These are phyloP conservation scores for Andrena praecox DNA, from an alignment of 2,888 invertebrate genomes.

Conservation along the genomic window DNA sequence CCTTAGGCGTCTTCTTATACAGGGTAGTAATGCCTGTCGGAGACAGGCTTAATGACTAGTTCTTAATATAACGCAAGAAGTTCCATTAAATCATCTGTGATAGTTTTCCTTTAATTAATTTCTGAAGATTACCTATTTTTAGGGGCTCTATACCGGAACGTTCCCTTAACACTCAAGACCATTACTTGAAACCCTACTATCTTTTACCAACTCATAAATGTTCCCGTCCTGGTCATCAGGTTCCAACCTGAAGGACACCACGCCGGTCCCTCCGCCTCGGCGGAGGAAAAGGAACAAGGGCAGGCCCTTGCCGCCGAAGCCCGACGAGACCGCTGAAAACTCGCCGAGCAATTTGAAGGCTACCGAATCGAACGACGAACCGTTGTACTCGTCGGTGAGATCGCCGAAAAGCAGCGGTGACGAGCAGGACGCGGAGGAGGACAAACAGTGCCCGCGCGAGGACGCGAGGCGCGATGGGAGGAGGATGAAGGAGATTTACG, in stretches of 20 bases:
- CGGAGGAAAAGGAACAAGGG: slow-evolving; percentile 77
- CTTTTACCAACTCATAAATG: not conserved
- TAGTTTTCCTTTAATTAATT: too few relatives aligned
- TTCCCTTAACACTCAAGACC: not conserved
- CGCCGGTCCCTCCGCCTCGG: slow-evolving; percentile 82
- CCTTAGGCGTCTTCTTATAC: too few relatives aligned
- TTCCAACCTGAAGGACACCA: slow-evolving; percentile 74
- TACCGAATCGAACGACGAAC: slow-evolving; percentile 72
- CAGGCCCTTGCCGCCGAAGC: slow-evolving; percentile 81
- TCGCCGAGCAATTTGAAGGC: slow-evolving; percentile 45
- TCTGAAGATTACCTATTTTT: too few relatives aligned
- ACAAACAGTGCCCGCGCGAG: slow-evolving; percentile 36
- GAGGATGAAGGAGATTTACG: slow-evolving; percentile 75
- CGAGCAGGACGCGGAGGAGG: slow-evolving; percentile 52
- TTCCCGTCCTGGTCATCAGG: slow-evolving; percentile 54
- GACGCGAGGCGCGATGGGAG: slow-evolving; percentile 57
- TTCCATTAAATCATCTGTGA: too few relatives aligned
- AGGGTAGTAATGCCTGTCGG: too few relatives aligned
- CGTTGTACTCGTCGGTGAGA: slow-evolving; percentile 79
- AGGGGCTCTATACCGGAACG: too few relatives aligned
- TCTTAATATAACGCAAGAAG: too few relatives aligned
- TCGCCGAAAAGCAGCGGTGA: slow-evolving; percentile 59
- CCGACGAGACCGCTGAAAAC: slow-evolving; percentile 72
- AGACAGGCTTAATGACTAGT: too few relatives aligned
- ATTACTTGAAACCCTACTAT: not conserved